Conservation (phyloP, 2,888 invertebrate species). For the Ernsta delagoae region DNA sequence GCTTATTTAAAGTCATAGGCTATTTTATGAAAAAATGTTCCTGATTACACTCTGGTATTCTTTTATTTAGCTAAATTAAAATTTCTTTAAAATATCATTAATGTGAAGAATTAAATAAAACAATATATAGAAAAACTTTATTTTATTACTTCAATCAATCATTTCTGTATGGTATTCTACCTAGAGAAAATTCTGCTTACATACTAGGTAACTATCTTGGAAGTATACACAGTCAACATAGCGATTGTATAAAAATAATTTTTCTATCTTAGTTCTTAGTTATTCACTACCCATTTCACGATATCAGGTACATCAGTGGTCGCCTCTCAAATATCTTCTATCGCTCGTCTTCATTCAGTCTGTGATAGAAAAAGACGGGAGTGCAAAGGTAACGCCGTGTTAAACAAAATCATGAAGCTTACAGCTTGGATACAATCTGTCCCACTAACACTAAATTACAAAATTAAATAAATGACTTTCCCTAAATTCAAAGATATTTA, state of each 20-base stretch:
- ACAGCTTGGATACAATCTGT: neutral
- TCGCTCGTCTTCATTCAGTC: constrained; percentile 28
- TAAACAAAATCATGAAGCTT: neutral
- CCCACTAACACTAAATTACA: neutral
- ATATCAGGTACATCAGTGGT: constrained; percentile 36
- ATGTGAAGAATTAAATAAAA: constrained; percentile 11
- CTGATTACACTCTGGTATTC: too few relatives aligned
- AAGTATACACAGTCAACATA: constrained; percentile 29
- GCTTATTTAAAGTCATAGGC: too few relatives aligned
- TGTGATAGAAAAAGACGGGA: constrained; percentile 23
- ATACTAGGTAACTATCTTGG: constrained; percentile 31
- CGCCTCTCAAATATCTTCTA: constrained; percentile 22
- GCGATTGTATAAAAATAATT: constrained; percentile 30
- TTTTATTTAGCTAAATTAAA: too few relatives aligned
- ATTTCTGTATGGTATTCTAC: constrained; percentile 17
- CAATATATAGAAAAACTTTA: constrained; percentile 8
- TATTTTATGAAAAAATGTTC: too few relatives aligned
- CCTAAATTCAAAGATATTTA: neutral
- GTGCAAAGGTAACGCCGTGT: neutral
- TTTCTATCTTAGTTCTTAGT: constrained; percentile 22
- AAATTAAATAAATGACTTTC: neutral
- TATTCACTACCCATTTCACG: constrained; percentile 36
- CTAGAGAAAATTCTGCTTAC: constrained; percentile 27
- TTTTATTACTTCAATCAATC: constrained; percentile 32
- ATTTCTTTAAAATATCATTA: too few relatives aligned